Percentiles rank a stretch among this genome's conserved stretches.
phyloP scores from a whole-genome alignment of 2,797 vertebrate species.

The Neomorphus geoffroyi region DNA sequence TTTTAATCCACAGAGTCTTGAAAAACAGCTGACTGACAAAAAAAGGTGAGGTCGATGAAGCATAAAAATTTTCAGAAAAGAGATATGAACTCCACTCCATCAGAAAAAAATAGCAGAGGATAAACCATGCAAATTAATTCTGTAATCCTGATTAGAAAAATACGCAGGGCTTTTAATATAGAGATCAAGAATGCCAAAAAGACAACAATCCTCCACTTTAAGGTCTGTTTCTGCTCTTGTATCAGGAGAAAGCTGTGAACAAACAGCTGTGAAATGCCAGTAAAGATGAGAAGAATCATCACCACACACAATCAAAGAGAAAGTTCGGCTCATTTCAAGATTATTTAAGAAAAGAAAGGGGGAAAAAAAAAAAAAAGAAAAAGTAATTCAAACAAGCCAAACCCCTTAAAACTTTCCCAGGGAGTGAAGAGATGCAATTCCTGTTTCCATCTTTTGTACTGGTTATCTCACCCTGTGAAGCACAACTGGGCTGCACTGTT shows the following conservation, averaged over 20 bases:
- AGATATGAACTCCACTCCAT: conserved; percentile 9
- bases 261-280: conserved; percentile 53
- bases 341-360: not conserved
- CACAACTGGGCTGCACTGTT: not conserved
- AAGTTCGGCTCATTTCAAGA: conserved; percentile 19
- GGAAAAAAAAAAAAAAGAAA: no score
- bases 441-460: not conserved
- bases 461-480: not conserved
- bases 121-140: conserved; percentile 62
- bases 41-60: not conserved
- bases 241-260: conserved; percentile 45
- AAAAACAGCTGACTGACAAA: conserved; percentile 15
- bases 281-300: conserved; percentile 26
- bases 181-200: conserved; percentile 7
- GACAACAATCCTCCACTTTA: conserved; percentile 7
- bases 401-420: not conserved
- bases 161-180: conserved; percentile 3
- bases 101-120: conserved; percentile 33
- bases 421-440: not conserved
- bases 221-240: conserved; percentile 37
- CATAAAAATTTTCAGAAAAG: conserved; percentile 1
- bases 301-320: not conserved
- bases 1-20: conserved; percentile 36
- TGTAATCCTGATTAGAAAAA: conserved; percentile 69
- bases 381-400: not conserved